A percentile compares a stretch with the other conserved stretches of the same genome.
These are phyloP conservation scores for Aythya baeri DNA, from an alignment of 2,113 vertebrate species.

Conservation along the genomic window DNA sequence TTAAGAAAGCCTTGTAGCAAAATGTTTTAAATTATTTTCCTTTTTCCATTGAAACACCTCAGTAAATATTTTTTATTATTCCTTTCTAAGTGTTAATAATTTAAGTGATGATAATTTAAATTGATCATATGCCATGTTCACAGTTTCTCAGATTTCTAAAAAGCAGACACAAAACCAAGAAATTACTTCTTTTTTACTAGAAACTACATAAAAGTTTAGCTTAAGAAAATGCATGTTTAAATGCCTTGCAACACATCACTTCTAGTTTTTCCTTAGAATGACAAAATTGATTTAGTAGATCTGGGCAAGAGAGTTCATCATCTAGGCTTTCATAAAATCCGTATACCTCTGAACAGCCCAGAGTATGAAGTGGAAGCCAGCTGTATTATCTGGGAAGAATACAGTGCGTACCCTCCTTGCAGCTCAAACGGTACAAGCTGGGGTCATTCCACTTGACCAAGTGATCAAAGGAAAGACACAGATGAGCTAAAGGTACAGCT, in stretches of 20 bases:
- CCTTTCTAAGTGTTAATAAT: not conserved
- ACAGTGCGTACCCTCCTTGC: not conserved
- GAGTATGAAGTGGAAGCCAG: not conserved
- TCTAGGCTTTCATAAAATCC: not conserved
- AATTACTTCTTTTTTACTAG: not conserved
- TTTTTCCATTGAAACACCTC: not conserved
- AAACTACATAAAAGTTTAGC: not conserved
- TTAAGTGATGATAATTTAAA: not conserved
- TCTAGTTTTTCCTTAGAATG: not conserved
- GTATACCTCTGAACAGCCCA: not conserved
- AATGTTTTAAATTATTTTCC: not conserved
- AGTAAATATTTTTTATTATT: not conserved
- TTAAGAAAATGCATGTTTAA: not conserved
- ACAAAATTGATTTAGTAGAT: not conserved
- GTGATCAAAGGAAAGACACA: not conserved
- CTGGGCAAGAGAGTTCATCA: not conserved
- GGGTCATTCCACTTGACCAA: fast-evolving
- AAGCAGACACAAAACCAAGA: not conserved
- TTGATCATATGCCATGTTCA: not conserved
- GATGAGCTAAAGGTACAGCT: not conserved
- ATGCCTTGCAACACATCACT: not conserved
- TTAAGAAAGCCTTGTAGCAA: not conserved
- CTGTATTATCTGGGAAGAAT: not conserved
- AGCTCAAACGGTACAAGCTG: not conserved
- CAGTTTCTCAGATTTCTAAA: not conserved